Evolutionary conservation across 2,797 vertebrate genomes (phyloP), one percentile per base, ranked within the genome.

Genomic region (Poeciliopsis infans): DNA sequence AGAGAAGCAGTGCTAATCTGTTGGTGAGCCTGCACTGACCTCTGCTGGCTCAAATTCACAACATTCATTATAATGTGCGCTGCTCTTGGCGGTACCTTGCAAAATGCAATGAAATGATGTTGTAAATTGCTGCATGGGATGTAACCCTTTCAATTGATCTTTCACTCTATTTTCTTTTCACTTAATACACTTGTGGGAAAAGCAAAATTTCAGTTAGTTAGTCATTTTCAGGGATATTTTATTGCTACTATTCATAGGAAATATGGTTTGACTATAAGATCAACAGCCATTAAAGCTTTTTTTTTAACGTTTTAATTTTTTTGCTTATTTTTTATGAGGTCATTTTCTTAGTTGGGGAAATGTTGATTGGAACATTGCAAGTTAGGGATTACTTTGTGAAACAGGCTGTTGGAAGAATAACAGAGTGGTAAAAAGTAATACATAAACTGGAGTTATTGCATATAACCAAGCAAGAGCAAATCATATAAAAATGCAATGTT

Each of bases 31-130:
- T 75, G 76, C 73, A 85, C 71, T 6, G 86, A 78, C 89, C 82
- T 92, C 93, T 93, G 81, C 82, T 83, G 93, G 87, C 72, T n/a
- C 68, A 6, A 5, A 43, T 43, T 10, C 25, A 16, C 41, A 70
- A 28, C 0, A n/a, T 45, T 28, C 41, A 70, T 15, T 70, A n/a
- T 36, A 39, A 41, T 23, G 11, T 41, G 64, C 4, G 36, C 10
- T n/a, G 25, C 68, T 70, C 25, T 45, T 80, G 23, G 47, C 16
- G 13, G 36, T 25, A 66, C 4, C 20, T 73, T 57, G 18, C 8
- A 73, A 73, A 12, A 39, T 23, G 46, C 10, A 6, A 16, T 49
- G 31, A 36, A 18, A 51, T 6, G 13, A 7, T 71, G 0, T 33
- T 61, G 59, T 7, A 64, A 8, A 41, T 25, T 41, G 20, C 3